Evolutionary conservation across 1,140 invertebrate species (phyloP).

Genomic region (Augochlora pura): DNA sequence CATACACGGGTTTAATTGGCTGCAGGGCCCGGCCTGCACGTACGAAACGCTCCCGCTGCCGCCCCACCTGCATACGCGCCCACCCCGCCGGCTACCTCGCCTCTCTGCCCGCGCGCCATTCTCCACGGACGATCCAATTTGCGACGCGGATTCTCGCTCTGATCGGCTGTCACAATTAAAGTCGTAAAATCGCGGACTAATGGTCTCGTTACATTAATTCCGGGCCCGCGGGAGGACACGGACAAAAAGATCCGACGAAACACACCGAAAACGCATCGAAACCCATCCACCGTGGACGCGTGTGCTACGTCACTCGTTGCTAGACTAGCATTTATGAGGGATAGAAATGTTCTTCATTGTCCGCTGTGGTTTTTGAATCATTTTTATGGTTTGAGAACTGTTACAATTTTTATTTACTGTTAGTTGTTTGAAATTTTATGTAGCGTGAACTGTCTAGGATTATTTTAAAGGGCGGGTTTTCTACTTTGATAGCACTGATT

Average conservation of each 20-base stretch:
- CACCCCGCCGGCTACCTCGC: too few species aligned
- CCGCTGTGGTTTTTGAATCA: too few species aligned
- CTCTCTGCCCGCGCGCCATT: conserved; percentile 23
- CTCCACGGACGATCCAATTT: conserved; percentile 56
- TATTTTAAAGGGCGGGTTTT: too few species aligned
- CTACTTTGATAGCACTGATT: too few species aligned
- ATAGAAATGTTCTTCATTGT: too few species aligned
- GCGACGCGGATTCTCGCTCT: conserved; percentile 45
- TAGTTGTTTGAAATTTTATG: too few species aligned
- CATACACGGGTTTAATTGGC: conserved; percentile 55
- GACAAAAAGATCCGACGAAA: neutral
- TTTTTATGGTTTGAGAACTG: too few species aligned
- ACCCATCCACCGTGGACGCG: neutral
- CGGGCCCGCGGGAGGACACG: neutral
- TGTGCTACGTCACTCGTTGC: too few species aligned
- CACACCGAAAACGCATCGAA: conserved; percentile 41
- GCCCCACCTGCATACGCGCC: neutral
- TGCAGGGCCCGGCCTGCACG: conserved; percentile 44
- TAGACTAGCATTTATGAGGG: too few species aligned
- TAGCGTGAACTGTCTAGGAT: too few species aligned
- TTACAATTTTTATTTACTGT: too few species aligned
- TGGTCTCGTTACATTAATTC: conserved; percentile 66
- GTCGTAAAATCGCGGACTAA: conserved; percentile 65
- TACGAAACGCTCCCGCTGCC: conserved; percentile 43
- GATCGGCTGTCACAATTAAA: conserved; percentile 63